Base-by-base conservation (phyloP, 2,113 vertebrate genomes). In the Hoplias malabaricus region DNA sequence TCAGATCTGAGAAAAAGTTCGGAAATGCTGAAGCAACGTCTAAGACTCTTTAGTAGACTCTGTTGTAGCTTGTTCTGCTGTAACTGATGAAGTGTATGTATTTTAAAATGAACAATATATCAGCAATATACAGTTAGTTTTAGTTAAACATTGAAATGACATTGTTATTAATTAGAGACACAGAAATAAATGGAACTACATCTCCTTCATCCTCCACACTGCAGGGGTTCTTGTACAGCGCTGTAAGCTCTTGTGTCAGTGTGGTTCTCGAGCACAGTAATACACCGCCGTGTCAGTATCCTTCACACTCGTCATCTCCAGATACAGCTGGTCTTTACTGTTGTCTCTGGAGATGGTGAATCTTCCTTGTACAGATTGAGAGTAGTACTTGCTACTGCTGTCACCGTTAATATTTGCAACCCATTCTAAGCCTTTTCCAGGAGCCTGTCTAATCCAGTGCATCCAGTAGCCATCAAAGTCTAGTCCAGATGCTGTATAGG, bases 401-500 rank as follows among this genome's bases (percentile, higher is more conserved):
- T 68, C 25, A n/a, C n/a, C 1, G 13, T 19, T 6, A 3, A 78
- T 53, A 31, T 2, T 46, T 53, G 69, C 46, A 73, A 73, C 59
- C 16, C n/a, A 76, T 36, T 75, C 73, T 11, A 65, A 27, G 7
- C 65, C 36, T 36, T 69, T 78, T 43, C 80, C 70, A 59, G 46
- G 36, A 1, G 57, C 25, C 23, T 79, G 57, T 48, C 71, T 56
- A 57, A 75, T 66, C 71, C 76, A 70, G 57, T 34, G 65, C 59
- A 71, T 79, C 12, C 14, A 69, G 5, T 0, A 72, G 40, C 75
- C 21, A 34, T 54, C 38, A 31, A 78, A 9, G 33, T 65, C 12
- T 21, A 73, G 43, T 38, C 86, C 63, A 67, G 78, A 82, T 11
- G 16, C 63, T 56, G 27, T 59, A 14, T 4, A 78, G 50, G 69